Evolutionary conservation across 2,888 invertebrate genomes (phyloP).

Genomic region (Parelbella ahira): DNA sequence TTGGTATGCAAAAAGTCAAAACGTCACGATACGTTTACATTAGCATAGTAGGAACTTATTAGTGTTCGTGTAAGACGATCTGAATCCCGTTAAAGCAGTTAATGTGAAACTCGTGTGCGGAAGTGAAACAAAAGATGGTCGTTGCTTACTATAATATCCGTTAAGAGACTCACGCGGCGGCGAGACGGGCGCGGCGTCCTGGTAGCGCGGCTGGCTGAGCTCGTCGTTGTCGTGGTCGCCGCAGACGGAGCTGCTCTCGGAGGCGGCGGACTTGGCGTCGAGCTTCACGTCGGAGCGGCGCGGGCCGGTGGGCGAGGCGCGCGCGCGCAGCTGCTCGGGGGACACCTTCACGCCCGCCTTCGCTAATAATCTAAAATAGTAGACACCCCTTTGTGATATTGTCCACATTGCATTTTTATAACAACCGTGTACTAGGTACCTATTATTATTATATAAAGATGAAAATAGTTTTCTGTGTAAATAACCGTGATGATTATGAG

Average conservation of each 20-base stretch:
- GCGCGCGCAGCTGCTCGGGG: constrained; percentile 89
- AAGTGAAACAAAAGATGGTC: constrained; percentile 9
- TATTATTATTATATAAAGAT: too few species aligned
- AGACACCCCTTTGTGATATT: too few species aligned
- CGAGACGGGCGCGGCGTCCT: constrained; percentile 78
- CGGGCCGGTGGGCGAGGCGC: constrained; percentile 92
- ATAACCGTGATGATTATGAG: too few species aligned
- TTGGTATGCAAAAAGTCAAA: too few species aligned
- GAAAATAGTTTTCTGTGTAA: too few species aligned
- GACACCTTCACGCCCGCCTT: constrained; percentile 94
- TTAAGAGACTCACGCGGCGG: constrained; percentile 77
- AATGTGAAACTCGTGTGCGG: too few species aligned
- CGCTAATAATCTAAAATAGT: constrained; percentile 83
- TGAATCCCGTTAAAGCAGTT: too few species aligned
- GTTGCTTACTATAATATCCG: constrained; percentile 26
- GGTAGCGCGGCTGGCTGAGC: constrained; percentile 84
- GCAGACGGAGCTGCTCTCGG: constrained; percentile 87
- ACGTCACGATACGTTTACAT: too few species aligned
- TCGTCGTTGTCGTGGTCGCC: constrained; percentile 92
- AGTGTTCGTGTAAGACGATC: too few species aligned
- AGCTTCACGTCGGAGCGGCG: constrained; percentile 88
- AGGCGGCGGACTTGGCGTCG: constrained; percentile 87
- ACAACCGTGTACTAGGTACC: too few species aligned
- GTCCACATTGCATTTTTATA: too few species aligned
- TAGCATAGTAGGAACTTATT: too few species aligned